Base-by-base conservation (phyloP, 2,113 vertebrate species). In the Saguinus imperator region DNA sequence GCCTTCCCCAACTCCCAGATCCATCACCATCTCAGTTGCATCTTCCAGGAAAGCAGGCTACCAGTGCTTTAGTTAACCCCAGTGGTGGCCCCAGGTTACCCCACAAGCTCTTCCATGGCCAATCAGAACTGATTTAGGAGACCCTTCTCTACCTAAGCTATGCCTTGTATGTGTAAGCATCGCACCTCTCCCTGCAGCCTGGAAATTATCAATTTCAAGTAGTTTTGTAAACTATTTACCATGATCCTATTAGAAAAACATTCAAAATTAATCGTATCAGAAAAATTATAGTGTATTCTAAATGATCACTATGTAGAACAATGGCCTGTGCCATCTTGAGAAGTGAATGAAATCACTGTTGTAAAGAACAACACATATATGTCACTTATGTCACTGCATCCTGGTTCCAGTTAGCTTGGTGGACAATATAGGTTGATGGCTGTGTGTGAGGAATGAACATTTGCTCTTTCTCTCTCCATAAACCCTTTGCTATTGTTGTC, bases 361-460 rank as follows among this genome's bases (percentile, higher is more conserved):
- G 1, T 14, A 81, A 35, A 6, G 23, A 11, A 91, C 3, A 82
- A 4, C 2, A 48, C 1, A 29, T n/a, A 32, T 21, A 17, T 6
- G 29, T 3, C 80, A 52, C 1, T 88, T 1, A 25, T 37, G 21
- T 14, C 48, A 35, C 14, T 17, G 11, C 8, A 40, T 72, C 37
- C n/a, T 11, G 20, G 13, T 37, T 83, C 58, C 20, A 64, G 6
- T 27, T 32, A 64, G 61, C 11, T 11, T 35, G 8, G 0, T 37
- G 11, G 37, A 5, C 5, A 79, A 61, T 0, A 4, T 18, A 72
- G 66, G 1, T 17, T 52, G 2, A 64, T 37, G 8, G 1, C 11
- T 32, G 1, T 64, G 73, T 82, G 1, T 0, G 35, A 32, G 5
- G 1, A 57, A 79, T 3, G 14, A 1, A 6, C 0, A 1, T 68